Evolutionary conservation across 2,113 vertebrate species (phyloP).

Genomic region (Vombatus ursinus): DNA sequence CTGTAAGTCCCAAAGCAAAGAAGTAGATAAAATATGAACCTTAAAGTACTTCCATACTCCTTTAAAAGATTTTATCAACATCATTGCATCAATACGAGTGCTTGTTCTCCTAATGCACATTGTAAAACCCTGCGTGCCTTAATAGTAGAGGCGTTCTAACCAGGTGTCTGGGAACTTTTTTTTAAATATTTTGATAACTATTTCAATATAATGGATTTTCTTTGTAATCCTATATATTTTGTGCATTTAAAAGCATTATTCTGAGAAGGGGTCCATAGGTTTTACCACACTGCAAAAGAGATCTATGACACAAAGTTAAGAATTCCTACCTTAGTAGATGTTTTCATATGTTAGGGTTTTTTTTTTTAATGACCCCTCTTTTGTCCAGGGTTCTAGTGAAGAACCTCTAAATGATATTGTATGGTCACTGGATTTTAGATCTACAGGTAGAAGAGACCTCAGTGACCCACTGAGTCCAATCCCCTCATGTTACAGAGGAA

Average conservation of each 20-base stretch:
- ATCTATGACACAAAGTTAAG: neutral
- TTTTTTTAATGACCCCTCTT: neutral
- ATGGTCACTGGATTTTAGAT: neutral
- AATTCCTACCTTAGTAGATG: neutral
- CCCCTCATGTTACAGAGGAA: neutral
- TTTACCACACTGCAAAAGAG: neutral
- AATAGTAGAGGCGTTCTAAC: neutral
- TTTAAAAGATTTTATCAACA: neutral
- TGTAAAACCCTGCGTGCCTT: neutral
- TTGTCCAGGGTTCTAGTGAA: neutral
- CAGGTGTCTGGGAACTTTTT: neutral
- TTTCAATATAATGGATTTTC: neutral
- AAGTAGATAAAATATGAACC: neutral
- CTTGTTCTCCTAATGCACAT: neutral
- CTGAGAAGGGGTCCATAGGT: neutral
- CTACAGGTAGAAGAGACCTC: neutral
- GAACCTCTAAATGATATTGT: neutral
- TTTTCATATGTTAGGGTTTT: neutral
- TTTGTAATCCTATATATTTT: neutral
- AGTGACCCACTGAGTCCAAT: neutral
- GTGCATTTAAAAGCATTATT: neutral
- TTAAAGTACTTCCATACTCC: neutral
- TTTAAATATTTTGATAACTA: neutral
- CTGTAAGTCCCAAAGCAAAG: neutral
- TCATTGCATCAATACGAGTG: neutral